phyloP scores from a whole-genome alignment of 2,797 vertebrate species.

The Amblyopsis hoosieri region DNA sequence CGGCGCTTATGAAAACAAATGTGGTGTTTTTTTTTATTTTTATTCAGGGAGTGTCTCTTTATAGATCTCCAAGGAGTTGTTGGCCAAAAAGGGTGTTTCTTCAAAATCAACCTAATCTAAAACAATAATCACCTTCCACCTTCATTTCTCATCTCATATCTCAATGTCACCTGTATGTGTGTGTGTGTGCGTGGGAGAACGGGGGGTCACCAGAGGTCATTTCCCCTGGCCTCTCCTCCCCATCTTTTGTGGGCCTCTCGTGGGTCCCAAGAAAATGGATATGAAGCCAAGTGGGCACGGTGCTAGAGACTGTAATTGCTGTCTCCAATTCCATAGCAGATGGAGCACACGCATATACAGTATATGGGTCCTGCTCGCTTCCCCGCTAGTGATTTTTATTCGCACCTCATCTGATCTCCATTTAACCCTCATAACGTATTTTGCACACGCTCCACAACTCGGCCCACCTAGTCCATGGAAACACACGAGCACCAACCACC shows the following conservation, averaged over 20 bases:
- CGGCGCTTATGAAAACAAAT: constrained; percentile 28
- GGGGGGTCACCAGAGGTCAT: constrained; percentile 46
- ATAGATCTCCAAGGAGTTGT: constrained; percentile 19
- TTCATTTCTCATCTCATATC: constrained; percentile 42
- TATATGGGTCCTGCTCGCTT: constrained; percentile 27
- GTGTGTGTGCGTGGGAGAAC: too few relatives aligned
- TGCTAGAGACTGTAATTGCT: constrained; percentile 54
- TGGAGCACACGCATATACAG: constrained; percentile 36
- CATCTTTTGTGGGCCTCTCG: constrained; percentile 44
- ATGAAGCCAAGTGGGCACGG: constrained; percentile 26
- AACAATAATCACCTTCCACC: constrained; percentile 62
- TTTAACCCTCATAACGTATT: constrained; percentile 14
- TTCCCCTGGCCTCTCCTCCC: constrained; percentile 45
- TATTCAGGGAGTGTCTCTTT: constrained; percentile 7
- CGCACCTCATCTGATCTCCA: constrained; percentile 29
- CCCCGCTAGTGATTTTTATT: constrained; percentile 54
- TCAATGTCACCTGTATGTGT: constrained; percentile 22
- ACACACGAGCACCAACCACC: constrained; percentile 4
- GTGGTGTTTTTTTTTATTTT: not conserved
- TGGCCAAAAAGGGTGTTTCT: constrained; percentile 8
- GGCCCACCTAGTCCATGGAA: not conserved
- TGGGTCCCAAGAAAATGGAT: constrained; percentile 55
- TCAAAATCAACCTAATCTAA: constrained; percentile 46
- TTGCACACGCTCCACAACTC: constrained; percentile 4
- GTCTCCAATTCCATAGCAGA: constrained; percentile 44